Conservation (phyloP, 1,140 invertebrate species). For the Spodoptera frugiperda region DNA sequence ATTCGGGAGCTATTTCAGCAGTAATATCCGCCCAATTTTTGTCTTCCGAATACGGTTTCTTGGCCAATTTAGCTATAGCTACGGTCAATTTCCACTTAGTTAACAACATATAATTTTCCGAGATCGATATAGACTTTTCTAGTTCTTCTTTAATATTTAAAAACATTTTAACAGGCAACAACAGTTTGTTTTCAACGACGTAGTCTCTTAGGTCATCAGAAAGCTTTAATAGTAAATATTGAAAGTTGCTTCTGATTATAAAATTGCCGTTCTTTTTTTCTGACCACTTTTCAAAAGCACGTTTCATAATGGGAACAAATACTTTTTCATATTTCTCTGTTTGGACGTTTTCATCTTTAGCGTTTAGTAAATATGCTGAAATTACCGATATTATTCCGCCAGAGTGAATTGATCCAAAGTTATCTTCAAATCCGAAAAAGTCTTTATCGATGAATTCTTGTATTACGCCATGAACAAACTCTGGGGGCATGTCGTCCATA, state of each 20-base stretch:
- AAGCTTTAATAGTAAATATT: slow-evolving; percentile 30
- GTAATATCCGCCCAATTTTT: slow-evolving; percentile 57
- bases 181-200: slow-evolving; percentile 55
- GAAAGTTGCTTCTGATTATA: slow-evolving; percentile 33
- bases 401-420: slow-evolving; percentile 3
- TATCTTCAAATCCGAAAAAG: slow-evolving; percentile 46
- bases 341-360: slow-evolving; percentile 59
- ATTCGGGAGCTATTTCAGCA: slow-evolving; percentile 50
- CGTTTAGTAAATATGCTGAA: slow-evolving; percentile 58
- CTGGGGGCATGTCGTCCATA: slow-evolving; percentile 58
- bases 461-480: slow-evolving; percentile 62
- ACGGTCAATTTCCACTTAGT: slow-evolving; percentile 63
- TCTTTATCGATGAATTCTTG: slow-evolving; percentile 56
- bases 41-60: slow-evolving; percentile 38
- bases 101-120: slow-evolving; percentile 64
- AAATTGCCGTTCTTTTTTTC: slow-evolving; percentile 39
- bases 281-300: slow-evolving; percentile 54
- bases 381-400: slow-evolving; percentile 52
- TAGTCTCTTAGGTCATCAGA: slow-evolving; percentile 51
- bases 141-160: slow-evolving; percentile 59
- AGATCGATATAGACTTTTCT: slow-evolving; percentile 51
- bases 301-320: slow-evolving; percentile 58
- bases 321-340: slow-evolving; percentile 60
- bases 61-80: slow-evolving; percentile 53
- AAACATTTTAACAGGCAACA: slow-evolving; percentile 63